These are phyloP conservation scores for Chironomus striatipennis DNA, from an alignment of 1,140 invertebrate species.

Conservation along the genomic window DNA sequence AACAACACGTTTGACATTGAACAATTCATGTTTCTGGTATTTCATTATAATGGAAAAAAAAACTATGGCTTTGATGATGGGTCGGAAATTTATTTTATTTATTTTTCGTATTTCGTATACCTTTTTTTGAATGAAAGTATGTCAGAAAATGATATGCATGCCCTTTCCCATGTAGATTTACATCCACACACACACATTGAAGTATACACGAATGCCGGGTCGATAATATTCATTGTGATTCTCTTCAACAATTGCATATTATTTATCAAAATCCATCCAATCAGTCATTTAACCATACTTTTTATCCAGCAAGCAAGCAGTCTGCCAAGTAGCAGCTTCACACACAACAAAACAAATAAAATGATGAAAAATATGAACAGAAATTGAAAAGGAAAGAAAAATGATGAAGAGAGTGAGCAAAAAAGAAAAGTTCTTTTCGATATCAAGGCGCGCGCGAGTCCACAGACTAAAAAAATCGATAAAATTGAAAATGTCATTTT, in stretches of 20 bases:
- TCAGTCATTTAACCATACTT: neutral
- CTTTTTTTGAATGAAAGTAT: neutral
- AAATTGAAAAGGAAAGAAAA: no score
- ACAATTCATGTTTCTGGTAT: conserved; percentile 2
- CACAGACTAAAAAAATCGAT: neutral
- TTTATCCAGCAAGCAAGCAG: neutral
- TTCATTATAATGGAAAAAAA: neutral
- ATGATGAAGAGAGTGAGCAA: no score
- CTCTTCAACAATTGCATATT: conserved; percentile 1
- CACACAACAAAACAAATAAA: no score
- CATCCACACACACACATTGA: neutral
- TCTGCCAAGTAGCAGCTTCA: no score
- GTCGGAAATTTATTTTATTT: neutral
- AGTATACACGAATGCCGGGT: neutral
- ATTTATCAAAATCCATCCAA: neutral
- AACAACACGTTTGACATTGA: conserved; percentile 1
- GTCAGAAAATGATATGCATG: conserved; percentile 5
- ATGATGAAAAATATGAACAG: no score
- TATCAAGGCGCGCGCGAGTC: neutral
- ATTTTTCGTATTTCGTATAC: neutral
- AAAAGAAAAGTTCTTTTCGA: neutral
- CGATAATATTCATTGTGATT: neutral
- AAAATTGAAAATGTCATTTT: conserved; percentile 14
- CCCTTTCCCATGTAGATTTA: neutral
- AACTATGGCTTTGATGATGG: neutral